Percentiles rank a stretch among this genome's conserved stretches.
Conservation (phyloP, 2,113 vertebrate genomes). For the Lethenteron reissneri region DNA sequence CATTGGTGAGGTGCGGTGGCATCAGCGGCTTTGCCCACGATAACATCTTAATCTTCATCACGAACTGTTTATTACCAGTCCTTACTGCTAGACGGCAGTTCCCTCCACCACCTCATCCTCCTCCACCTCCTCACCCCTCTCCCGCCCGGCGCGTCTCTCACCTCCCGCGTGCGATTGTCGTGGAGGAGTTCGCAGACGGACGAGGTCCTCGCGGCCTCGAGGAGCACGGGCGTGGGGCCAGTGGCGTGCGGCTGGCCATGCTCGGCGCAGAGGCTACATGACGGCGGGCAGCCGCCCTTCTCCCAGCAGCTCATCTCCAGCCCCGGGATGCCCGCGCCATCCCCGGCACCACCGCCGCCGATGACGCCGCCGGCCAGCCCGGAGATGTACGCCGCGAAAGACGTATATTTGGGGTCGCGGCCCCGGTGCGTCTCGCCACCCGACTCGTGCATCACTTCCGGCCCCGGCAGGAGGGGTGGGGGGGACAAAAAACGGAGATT, state of each 20-base stretch:
- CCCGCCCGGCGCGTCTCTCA: conserved; percentile 17
- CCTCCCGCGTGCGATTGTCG: conserved; percentile 81
- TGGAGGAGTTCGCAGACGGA: conserved; percentile 75
- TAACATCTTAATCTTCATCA: no score
- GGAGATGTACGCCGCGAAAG: conserved; percentile 34
- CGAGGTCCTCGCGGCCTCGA: conserved; percentile 66
- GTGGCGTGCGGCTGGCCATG: conserved; percentile 51
- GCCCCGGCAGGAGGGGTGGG: no score
- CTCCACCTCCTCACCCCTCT: background rate
- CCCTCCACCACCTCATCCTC: background rate
- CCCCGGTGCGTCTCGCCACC: background rate
- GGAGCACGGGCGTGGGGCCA: conserved; percentile 49
- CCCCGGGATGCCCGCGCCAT: conserved; percentile 59
- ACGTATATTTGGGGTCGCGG: background rate
- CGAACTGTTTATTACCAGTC: no score
- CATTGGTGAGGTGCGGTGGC: no score
- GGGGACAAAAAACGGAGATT: no score
- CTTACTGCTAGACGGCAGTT: background rate
- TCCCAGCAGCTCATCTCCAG: conserved; percentile 88
- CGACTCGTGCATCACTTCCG: background rate
- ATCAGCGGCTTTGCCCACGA: no score
- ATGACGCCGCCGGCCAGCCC: conserved; percentile 63
- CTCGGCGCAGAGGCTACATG: conserved; percentile 69
- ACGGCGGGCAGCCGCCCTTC: conserved; percentile 63
- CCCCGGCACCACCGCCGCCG: conserved; percentile 50